Conservation (phyloP, 2,888 invertebrate genomes). For the Polietes domitor region DNA sequence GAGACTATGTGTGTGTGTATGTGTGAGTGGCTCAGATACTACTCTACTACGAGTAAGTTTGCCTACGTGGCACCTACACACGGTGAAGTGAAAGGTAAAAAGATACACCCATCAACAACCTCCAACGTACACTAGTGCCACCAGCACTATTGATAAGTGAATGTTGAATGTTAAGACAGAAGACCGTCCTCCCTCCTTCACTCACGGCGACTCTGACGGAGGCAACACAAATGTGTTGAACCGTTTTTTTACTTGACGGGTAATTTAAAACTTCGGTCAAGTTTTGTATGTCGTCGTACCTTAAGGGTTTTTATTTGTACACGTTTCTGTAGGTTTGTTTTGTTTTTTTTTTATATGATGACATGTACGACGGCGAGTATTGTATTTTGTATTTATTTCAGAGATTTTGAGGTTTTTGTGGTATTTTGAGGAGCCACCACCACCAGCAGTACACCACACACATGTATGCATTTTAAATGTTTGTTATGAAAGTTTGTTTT, state of each 20-base stretch:
- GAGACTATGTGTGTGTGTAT: neutral
- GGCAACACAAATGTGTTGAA: neutral
- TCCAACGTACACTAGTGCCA: neutral
- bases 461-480: neutral
- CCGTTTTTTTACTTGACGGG: slow-evolving; percentile 15
- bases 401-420: slow-evolving; percentile 57
- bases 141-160: slow-evolving; percentile 40
- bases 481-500: slow-evolving; percentile 32
- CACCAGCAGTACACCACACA: neutral
- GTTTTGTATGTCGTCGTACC: slow-evolving; percentile 27
- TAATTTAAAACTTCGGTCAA: slow-evolving; percentile 53
- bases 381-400: slow-evolving; percentile 12
- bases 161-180: slow-evolving; percentile 40
- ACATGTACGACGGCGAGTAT: slow-evolving; percentile 10
- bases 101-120: slow-evolving; percentile 23
- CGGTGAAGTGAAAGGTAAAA: slow-evolving; percentile 53
- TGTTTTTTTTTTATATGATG: slow-evolving; percentile 24
- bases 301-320: slow-evolving; percentile 32
- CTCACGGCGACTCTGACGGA: neutral
- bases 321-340: slow-evolving; percentile 18
- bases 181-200: neutral
- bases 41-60: too few species aligned
- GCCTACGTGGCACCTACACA: slow-evolving; percentile 50
- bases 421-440: slow-evolving; percentile 32
- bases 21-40: neutral